A percentile compares a stretch with the other conserved stretches of the same genome.
Conservation (phyloP, 2,797 vertebrate genomes). For the Pteronotus mesoamericanus region DNA sequence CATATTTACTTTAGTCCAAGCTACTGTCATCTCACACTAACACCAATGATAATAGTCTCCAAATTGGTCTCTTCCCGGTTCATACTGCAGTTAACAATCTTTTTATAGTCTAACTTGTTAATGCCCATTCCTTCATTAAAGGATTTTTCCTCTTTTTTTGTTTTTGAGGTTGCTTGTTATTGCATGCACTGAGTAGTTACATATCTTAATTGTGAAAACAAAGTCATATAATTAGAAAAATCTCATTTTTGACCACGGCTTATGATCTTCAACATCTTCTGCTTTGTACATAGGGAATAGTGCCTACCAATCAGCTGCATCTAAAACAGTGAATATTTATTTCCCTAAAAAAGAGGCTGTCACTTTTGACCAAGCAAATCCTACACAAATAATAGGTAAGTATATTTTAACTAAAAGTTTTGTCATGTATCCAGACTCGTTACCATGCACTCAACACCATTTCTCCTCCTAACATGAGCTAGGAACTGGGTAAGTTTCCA, state of each 20-base stretch:
- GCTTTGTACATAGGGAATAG: slow-evolving; percentile 82
- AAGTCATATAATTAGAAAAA: background rate
- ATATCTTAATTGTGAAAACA: slow-evolving; percentile 38
- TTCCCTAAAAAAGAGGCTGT: slow-evolving; percentile 96
- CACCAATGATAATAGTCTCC: background rate
- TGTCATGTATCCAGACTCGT: background rate
- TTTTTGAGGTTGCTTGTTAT: background rate
- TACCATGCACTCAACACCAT: background rate
- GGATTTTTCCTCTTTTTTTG: background rate
- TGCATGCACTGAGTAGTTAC: background rate
- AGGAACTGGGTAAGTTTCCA: background rate
- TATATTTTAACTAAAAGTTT: slow-evolving; percentile 58
- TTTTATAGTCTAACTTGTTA: background rate
- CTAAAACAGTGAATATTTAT: slow-evolving; percentile 89
- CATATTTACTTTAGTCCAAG: background rate
- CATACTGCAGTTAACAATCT: background rate
- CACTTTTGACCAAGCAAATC: slow-evolving; percentile 96
- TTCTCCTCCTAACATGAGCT: background rate
- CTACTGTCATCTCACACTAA: background rate
- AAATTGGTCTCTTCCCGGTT: background rate
- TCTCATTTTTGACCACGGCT: background rate
- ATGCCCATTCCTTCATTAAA: background rate
- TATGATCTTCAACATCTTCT: background rate
- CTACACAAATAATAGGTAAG: slow-evolving; percentile 91
- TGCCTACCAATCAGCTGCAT: slow-evolving; percentile 87